Conservation (phyloP, 2,888 invertebrate species). For the Plebejus argus region DNA sequence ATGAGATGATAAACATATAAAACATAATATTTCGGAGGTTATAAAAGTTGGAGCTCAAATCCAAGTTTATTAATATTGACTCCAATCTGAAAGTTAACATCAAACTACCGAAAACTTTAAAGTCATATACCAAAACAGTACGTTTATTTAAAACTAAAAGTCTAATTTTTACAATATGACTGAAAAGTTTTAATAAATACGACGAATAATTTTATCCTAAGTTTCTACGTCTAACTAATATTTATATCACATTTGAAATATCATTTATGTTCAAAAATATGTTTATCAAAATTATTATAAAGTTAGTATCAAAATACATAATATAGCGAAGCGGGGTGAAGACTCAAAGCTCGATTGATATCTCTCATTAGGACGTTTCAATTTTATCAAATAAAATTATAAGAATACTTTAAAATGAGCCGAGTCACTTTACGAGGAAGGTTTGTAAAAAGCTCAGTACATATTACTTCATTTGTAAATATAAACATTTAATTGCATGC, state of each 20-base stretch:
- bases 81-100: not conserved
- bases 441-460: constrained; percentile 35
- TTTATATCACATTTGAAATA: constrained; percentile 78
- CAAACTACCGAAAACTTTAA: constrained; percentile 25
- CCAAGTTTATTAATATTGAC: not conserved
- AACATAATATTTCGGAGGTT: not conserved
- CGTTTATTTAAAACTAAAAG: constrained; percentile 4
- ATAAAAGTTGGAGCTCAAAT: not conserved
- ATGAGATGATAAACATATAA: not conserved
- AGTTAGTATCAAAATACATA: not conserved
- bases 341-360: not conserved
- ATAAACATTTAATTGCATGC: constrained; percentile 44
- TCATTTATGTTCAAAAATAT: constrained; percentile 69
- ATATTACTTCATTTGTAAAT: constrained; percentile 1
- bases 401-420: constrained; percentile 8
- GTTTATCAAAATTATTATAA: constrained; percentile 61
- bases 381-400: not conserved
- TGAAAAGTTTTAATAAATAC: constrained; percentile 29
- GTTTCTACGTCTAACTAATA: constrained; percentile 42
- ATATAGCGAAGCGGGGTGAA: not conserved
- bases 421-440: constrained; percentile 12
- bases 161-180: constrained; percentile 25
- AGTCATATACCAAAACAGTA: constrained; percentile 23
- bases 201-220: constrained; percentile 29
- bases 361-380: not conserved